These are phyloP conservation scores for Paramormyrops hopkinsi DNA, from an alignment of 2,797 vertebrate species.

Conservation along the genomic window DNA sequence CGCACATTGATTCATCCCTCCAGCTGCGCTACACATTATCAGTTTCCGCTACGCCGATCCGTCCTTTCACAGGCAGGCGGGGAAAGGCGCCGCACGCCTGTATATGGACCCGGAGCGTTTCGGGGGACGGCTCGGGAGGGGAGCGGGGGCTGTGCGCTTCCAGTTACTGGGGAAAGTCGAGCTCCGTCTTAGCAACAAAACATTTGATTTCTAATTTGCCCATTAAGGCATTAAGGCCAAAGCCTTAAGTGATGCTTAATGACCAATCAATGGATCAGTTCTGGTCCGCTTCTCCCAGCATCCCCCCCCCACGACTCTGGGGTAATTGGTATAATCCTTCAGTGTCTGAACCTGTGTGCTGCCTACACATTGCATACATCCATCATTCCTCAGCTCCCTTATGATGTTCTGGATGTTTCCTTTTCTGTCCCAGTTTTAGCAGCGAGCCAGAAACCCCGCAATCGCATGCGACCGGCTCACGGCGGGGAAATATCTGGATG, in stretches of 20 bases:
- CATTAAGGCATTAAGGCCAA: slow-evolving; percentile 16
- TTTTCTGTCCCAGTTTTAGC: background rate
- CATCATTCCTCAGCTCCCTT: background rate
- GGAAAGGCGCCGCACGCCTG: background rate
- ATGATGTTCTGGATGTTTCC: background rate
- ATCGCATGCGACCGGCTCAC: background rate
- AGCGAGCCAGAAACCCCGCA: background rate
- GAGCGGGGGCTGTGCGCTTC: background rate
- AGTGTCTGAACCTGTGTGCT: slow-evolving; percentile 7
- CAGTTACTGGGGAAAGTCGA: background rate
- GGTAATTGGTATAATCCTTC: slow-evolving; percentile 23
- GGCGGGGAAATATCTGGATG: background rate
- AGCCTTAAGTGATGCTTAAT: slow-evolving; percentile 19
- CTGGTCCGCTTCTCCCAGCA: background rate
- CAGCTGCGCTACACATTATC: background rate
- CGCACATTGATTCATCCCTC: background rate
- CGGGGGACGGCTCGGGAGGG: background rate
- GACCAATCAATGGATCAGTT: slow-evolving; percentile 13
- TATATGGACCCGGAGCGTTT: background rate
- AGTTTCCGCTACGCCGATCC: background rate
- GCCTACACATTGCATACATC: background rate
- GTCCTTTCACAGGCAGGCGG: background rate
- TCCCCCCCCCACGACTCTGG: background rate
- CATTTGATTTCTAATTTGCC: slow-evolving; percentile 7
- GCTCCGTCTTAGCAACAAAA: slow-evolving; percentile 11